Evolutionary conservation across 2,888 invertebrate genomes (phyloP).

Genomic region (Dasypolia templi): DNA sequence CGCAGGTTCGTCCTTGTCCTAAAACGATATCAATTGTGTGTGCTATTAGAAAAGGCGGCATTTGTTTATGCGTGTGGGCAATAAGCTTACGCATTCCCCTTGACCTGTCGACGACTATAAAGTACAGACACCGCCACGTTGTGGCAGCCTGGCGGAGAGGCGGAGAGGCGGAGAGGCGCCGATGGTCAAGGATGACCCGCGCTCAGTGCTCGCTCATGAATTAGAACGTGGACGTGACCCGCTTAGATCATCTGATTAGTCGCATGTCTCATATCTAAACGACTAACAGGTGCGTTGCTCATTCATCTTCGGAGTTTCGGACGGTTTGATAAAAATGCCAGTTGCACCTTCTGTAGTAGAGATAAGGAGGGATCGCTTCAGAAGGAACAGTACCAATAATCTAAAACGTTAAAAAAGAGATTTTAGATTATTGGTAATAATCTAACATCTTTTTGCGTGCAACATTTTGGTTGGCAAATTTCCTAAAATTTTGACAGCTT

Average conservation of each 20-base stretch:
- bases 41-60: constrained; percentile 11
- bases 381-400: background rate
- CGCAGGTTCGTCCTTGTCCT: constrained; percentile 34
- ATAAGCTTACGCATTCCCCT: constrained; percentile 31
- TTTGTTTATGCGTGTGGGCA: constrained; percentile 15
- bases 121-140: background rate
- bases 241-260: constrained; percentile 54
- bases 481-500: background rate
- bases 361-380: background rate
- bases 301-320: background rate
- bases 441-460: background rate
- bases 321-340: constrained; percentile 3
- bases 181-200: constrained; percentile 52
- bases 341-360: background rate
- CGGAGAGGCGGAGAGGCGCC: background rate
- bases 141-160: background rate
- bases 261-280: constrained; percentile 18
- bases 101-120: constrained; percentile 42
- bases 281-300: constrained; percentile 19
- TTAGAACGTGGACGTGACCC: constrained; percentile 50
- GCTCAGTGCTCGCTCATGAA: constrained; percentile 22
- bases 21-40: constrained; percentile 18
- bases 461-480: background rate
- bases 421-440: too few species aligned
- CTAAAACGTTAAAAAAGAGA: too few species aligned